Evolutionary conservation across 2,888 invertebrate genomes (phyloP).

Genomic region (Drosophila mimetica): DNA sequence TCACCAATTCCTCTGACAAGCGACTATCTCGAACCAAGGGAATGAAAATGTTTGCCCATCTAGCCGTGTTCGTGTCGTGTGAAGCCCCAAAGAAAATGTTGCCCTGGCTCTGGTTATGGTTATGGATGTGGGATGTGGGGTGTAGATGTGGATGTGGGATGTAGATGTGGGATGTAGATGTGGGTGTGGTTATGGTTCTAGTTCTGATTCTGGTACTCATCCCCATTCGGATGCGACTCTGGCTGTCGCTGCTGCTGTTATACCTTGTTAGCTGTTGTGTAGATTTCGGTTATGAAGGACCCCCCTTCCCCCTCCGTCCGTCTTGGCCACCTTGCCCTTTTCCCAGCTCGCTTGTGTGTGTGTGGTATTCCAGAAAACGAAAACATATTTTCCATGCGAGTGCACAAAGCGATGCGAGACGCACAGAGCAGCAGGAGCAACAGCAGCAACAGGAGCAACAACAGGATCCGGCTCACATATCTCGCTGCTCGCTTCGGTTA

Average conservation of each 20-base stretch:
- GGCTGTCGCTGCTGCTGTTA: constrained; percentile 42
- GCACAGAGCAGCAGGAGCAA: constrained; percentile 30
- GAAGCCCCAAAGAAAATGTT: constrained; percentile 71
- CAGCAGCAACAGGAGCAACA: constrained; percentile 19
- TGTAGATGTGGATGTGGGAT: too few relatives aligned
- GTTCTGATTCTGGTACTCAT: background rate
- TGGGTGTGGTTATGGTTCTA: background rate
- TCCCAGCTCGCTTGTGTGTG: constrained; percentile 16
- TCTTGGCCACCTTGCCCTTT: background rate
- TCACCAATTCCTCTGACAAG: background rate
- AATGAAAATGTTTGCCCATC: constrained; percentile 75
- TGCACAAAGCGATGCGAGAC: constrained; percentile 70
- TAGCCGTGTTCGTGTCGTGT: constrained; percentile 61
- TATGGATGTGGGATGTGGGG: too few relatives aligned
- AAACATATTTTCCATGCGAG: constrained; percentile 78
- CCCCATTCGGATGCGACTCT: background rate
- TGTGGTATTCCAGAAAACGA: constrained; percentile 69
- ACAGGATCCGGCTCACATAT: constrained; percentile 44
- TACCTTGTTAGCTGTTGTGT: constrained; percentile 73
- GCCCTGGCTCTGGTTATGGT: constrained; percentile 5
- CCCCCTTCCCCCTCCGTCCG: too few relatives aligned
- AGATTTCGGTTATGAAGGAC: constrained; percentile 40
- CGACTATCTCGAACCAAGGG: constrained; percentile 32
- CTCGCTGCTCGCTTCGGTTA: constrained; percentile 31
- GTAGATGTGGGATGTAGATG: too few relatives aligned